Percentiles rank a stretch among this genome's conserved stretches.
Evolutionary conservation across 92 coral and sea anemone species (phyloP).

Genomic region (Zoanthus sansibaricus): DNA sequence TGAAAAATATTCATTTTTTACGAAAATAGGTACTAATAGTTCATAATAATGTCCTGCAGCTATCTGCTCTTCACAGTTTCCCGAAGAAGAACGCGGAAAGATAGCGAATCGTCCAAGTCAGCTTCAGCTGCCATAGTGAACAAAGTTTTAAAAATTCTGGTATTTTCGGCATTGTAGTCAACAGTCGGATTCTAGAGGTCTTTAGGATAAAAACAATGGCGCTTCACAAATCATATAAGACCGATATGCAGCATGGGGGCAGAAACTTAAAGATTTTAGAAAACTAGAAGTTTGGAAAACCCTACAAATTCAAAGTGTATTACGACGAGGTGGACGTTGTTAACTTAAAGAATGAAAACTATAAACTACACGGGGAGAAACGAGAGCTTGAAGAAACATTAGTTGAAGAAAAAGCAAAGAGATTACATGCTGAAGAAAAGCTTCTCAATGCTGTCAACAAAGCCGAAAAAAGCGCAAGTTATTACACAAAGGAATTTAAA

Average conservation of each 20-base stretch:
- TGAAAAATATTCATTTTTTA: background rate
- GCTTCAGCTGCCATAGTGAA: background rate
- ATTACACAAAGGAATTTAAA: too few relatives aligned
- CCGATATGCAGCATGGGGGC: background rate
- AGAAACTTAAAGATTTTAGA: background rate
- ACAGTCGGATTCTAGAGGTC: background rate
- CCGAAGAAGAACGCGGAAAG: background rate
- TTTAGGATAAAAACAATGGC: background rate
- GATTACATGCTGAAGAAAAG: too few relatives aligned
- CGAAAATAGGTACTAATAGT: background rate
- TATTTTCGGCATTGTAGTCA: background rate
- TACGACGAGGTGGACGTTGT: too few relatives aligned
- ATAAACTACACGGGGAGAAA: too few relatives aligned
- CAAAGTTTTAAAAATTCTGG: background rate
- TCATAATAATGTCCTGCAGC: background rate
- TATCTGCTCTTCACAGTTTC: constrained; percentile 5
- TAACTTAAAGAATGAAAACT: too few relatives aligned
- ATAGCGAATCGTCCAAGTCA: background rate
- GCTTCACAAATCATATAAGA: background rate
- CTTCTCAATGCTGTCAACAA: too few relatives aligned
- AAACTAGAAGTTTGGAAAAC: background rate
- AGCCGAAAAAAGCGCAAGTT: too few relatives aligned
- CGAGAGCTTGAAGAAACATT: too few relatives aligned
- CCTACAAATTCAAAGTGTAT: background rate
- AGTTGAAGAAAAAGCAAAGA: too few relatives aligned